Percentiles rank a stretch among this genome's conserved stretches.
Conservation (phyloP, 2,113 vertebrate species). For the Dunckerocampus dactyliophorus region DNA sequence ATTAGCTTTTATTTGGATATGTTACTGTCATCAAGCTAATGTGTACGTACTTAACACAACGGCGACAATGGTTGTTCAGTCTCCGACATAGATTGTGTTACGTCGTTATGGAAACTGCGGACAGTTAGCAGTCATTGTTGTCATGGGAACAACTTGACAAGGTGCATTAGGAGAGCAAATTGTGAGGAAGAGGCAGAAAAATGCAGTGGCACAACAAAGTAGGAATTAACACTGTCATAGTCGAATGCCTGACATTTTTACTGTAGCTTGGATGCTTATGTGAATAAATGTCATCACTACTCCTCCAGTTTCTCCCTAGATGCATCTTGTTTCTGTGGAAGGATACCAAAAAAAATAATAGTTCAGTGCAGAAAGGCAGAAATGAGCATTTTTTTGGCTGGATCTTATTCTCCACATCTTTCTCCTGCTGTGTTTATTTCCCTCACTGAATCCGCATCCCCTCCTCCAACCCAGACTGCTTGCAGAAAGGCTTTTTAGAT, state of each 20-base stretch:
- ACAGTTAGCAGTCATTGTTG: conserved; percentile 72
- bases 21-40: not conserved
- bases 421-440: conserved; percentile 22
- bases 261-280: not conserved
- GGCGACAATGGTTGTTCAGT: conserved; percentile 28
- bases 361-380: not conserved
- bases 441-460: conserved; percentile 13
- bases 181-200: conserved; percentile 18
- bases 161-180: conserved; percentile 34
- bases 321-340: not conserved
- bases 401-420: not conserved
- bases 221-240: conserved; percentile 2
- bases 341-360: not conserved
- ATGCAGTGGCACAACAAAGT: conserved; percentile 17
- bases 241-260: not conserved
- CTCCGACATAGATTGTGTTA: conserved; percentile 51
- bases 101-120: conserved; percentile 71
- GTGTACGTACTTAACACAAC: conserved; percentile 12
- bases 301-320: not conserved
- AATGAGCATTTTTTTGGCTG: conserved; percentile 17
- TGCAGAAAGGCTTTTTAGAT: conserved; percentile 55
- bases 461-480: conserved; percentile 12
- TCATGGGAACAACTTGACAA: conserved; percentile 75
- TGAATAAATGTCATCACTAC: not conserved
- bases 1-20: conserved; percentile 2